These are phyloP conservation scores for Byasa hedistus DNA, from an alignment of 2,888 invertebrate genomes.

Conservation along the genomic window DNA sequence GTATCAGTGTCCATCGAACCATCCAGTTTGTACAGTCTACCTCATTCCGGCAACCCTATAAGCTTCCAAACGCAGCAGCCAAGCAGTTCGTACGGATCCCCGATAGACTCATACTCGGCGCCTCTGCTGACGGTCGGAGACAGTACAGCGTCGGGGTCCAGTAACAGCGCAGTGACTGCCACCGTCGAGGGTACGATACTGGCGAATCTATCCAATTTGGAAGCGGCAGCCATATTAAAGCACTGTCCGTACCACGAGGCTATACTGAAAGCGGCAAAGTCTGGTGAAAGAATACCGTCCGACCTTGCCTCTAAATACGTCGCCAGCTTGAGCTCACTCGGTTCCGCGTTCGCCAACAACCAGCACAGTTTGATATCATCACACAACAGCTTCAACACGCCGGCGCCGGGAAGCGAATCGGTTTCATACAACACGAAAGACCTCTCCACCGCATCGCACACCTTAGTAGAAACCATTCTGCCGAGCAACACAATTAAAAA, in stretches of 20 bases:
- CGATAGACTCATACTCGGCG: conserved; percentile 75
- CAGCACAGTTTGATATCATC: conserved; percentile 52
- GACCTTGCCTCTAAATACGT: conserved; percentile 76
- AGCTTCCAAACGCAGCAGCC: conserved; percentile 69
- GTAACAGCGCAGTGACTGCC: conserved; percentile 58
- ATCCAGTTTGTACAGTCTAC: conserved; percentile 74
- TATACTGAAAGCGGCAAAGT: conserved; percentile 67
- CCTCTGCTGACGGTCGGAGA: conserved; percentile 75
- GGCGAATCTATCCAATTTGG: conserved; percentile 62
- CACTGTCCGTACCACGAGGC: conserved; percentile 77
- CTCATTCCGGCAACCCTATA: conserved; percentile 67
- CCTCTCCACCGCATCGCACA: conserved; percentile 57
- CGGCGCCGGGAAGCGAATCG: conserved; percentile 50
- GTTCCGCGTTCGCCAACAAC: conserved; percentile 71
- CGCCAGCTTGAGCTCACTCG: conserved; percentile 75
- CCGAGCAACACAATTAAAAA: conserved; percentile 53
- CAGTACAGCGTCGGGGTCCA: conserved; percentile 72
- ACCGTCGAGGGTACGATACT: conserved; percentile 65
- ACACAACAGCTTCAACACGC: conserved; percentile 52
- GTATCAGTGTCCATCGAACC: conserved; percentile 73
- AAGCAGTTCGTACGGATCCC: conserved; percentile 63
- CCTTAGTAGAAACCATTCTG: conserved; percentile 52
- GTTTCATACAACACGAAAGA: conserved; percentile 57
- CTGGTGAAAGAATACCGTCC: conserved; percentile 68
- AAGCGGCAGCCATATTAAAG: conserved; percentile 72